Evolutionary conservation across 2,888 invertebrate species (phyloP), one percentile per base, ranked within the genome.

Genomic region (Drymonia ruficornis): DNA sequence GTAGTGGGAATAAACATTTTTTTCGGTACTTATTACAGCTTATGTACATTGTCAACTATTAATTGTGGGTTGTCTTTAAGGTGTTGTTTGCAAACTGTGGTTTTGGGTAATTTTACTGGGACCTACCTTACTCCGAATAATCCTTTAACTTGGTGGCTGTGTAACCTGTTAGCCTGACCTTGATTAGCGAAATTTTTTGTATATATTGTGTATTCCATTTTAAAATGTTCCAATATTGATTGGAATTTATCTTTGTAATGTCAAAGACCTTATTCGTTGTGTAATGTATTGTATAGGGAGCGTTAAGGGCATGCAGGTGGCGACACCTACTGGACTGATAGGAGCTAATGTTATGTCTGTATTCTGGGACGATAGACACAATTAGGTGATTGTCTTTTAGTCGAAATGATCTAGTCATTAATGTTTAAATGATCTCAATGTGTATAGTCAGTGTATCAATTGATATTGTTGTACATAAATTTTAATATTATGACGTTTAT

Each of bases 361-460:
- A 55, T 50, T 36, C 45, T 63, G 40, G 23, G 47, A 47, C 56
- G 49, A 59, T 63, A 54, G 63, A 63, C 61, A 60, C 60, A 59
- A 59, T 55, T 59, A 47, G 38, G 49, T 38, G 36, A 52, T 59
- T 52, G 11, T 45, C 45, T 56, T 49, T 52, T 46, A 50, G 50
- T 66, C 49, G 19, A 66, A 64, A 60, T 43, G 49, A 67, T 69
- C 73, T 75, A 75, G 74, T 75, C 74, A 67, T 43, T 61, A 53
- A 57, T 46, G 34, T 62, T 48, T 44, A 49, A 56, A 55, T 44
- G 67, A 71, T 71, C 70, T 72, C 66, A 59, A 52, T 58, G 38
- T 61, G 44, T 44, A 47, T 56, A 55, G 31, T 42, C 40, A 23
- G 15, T 45, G 5, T 51, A 19, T 61, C 53, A 53, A 50, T 58